These are phyloP conservation scores for Ifrita kowaldi DNA, from an alignment of 2,113 vertebrate genomes.

Conservation along the genomic window DNA sequence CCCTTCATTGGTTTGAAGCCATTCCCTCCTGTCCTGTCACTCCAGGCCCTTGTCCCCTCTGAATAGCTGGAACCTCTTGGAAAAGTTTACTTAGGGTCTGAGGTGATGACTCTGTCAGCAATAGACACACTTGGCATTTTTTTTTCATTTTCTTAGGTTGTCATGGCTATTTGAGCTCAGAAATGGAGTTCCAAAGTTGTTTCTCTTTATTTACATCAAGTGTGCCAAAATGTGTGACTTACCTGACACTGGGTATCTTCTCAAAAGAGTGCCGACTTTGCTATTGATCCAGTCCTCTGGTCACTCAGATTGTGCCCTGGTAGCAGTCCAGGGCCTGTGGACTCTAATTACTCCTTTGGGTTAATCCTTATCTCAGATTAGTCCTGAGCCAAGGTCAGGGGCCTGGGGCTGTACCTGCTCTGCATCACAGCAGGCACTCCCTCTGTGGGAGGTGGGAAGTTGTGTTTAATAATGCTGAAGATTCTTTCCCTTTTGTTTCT, in stretches of 20 bases:
- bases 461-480: not conserved
- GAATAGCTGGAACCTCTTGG: not conserved
- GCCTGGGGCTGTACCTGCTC: not conserved
- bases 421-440: no score
- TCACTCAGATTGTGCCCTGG: not conserved
- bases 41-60: not conserved
- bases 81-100: not conserved
- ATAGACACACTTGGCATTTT: not conserved
- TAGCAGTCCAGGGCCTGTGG: rapidly evolving
- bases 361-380: not conserved
- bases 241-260: not conserved
- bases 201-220: not conserved
- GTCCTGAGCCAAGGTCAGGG: not conserved
- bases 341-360: not conserved
- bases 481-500: not conserved
- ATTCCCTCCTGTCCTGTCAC: no score
- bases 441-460: not conserved
- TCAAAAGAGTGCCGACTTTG: not conserved
- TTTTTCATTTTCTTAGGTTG: not conserved
- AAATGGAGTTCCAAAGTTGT: not conserved
- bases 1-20: not conserved
- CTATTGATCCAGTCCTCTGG: not conserved
- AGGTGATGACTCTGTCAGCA: not conserved
- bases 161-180: not conserved
- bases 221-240: not conserved